Evolutionary conservation across 2,113 vertebrate genomes (phyloP), one percentile per base, ranked within the genome.

Genomic region (Aegotheles bennettii): DNA sequence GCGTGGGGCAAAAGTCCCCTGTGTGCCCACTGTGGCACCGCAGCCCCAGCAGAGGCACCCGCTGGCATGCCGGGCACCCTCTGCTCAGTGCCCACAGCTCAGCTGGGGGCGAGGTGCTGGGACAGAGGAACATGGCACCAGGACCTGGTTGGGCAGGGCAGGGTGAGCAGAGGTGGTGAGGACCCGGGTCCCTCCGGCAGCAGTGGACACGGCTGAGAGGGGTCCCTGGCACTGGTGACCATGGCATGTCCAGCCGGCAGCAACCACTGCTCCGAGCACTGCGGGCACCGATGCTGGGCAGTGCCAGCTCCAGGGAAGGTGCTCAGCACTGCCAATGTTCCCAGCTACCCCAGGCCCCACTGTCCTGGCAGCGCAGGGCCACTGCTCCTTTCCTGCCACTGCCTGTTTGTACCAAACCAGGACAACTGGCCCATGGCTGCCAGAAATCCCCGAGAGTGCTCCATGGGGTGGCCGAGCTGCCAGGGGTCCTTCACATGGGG

Each of bases 261-360:
- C 5, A 1, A 16, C 29, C 0, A 0, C 65, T 26, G 2, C 64
- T 13, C 59, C 0, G 1, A 64, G 60, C 65, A 6, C 78, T 14
- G 17, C 5, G 3, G 40, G 43, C 21, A 16, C 18, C 2, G 9
- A 13, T 19, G 36, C 24, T 12, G 61, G 76, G 70, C 76, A 73
- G 8, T 23, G 40, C 48, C 73, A 16, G 68, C 43, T 51, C 29
- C 3, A 0, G 2, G 33, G 23, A 35, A 59, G 24, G 14, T 33
- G 60, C 42, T 71, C 1, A 0, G 51, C 2, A 4, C 81, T 38
- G n/a, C 25, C 3, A 2, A 51, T 18, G 67, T 12, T 57, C 54
- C 1, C 0, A 4, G 36, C 24, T 5, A 1, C 25, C 18, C 43
- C 47, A 25, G 56, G 67, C 16, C 38, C 23, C 3, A 1, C 36